Conservation (phyloP, 2,888 invertebrate species). For the Hyposoter didymator region DNA sequence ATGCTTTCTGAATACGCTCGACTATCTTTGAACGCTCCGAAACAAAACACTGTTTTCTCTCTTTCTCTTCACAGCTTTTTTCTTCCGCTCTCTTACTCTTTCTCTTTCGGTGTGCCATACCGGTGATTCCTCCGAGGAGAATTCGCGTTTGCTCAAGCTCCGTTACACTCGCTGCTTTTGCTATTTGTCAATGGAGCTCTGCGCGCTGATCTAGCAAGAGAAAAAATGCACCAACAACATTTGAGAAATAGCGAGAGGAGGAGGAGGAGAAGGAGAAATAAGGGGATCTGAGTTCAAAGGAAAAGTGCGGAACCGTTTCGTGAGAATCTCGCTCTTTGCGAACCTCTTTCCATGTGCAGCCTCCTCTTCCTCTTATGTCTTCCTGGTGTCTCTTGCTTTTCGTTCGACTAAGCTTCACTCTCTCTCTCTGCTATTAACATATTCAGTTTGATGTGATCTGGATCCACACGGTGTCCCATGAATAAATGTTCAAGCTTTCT, state of each 20-base stretch:
- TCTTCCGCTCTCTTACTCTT: not conserved
- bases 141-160: slow-evolving; percentile 9
- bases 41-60: not conserved
- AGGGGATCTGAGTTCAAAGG: slow-evolving; percentile 63
- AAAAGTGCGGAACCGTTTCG: slow-evolving; percentile 39
- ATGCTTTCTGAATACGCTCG: not conserved
- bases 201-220: slow-evolving; percentile 13
- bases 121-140: slow-evolving; percentile 29
- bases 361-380: not conserved
- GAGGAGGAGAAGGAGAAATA: slow-evolving; percentile 24
- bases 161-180: slow-evolving; percentile 32
- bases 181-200: slow-evolving; percentile 22
- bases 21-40: slow-evolving; percentile 26
- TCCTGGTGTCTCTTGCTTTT: not conserved
- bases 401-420: not conserved
- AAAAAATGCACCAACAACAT: slow-evolving; percentile 1
- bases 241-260: not conserved
- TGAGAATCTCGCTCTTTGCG: slow-evolving; percentile 17
- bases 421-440: slow-evolving; percentile 34
- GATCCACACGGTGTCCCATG: not conserved
- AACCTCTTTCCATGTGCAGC: slow-evolving; percentile 10
- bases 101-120: slow-evolving; percentile 15
- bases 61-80: not conserved
- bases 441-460: slow-evolving; percentile 19
- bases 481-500: not conserved